These are phyloP conservation scores for Drosophila infuscata DNA, from an alignment of 2,888 invertebrate genomes.

Conservation along the genomic window DNA sequence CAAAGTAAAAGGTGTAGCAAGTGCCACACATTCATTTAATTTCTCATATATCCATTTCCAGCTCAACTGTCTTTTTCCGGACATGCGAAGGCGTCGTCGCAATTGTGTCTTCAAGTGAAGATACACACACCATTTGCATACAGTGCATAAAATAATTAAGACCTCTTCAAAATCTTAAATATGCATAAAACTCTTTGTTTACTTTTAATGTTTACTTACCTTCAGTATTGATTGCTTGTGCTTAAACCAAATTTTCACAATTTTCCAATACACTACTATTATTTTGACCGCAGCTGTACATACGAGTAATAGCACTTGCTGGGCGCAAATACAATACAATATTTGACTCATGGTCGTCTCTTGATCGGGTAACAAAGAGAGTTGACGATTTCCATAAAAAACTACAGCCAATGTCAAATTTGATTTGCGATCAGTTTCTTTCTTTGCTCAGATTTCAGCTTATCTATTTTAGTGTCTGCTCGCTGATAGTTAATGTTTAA, in stretches of 20 bases:
- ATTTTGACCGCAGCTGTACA: background rate
- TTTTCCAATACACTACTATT: background rate
- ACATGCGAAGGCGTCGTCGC: conserved; percentile 12
- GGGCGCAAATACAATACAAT: conserved; percentile 22
- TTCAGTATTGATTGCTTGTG: background rate
- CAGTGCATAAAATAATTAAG: too few species aligned
- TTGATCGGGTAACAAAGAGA: conserved; percentile 8
- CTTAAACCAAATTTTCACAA: background rate
- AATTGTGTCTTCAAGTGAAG: conserved; percentile 28
- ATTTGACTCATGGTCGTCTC: conserved; percentile 36
- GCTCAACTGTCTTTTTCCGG: conserved; percentile 41
- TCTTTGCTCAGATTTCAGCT: background rate
- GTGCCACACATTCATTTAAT: background rate
- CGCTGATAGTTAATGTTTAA: background rate
- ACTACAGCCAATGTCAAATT: background rate
- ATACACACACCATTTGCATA: conserved; percentile 3
- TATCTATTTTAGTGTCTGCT: conserved; percentile 8
- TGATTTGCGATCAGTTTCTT: background rate
- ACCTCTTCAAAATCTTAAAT: too few species aligned
- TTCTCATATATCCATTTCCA: background rate
- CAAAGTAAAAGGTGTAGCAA: background rate
- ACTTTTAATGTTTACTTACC: background rate
- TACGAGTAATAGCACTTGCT: background rate
- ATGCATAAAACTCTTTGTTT: background rate
- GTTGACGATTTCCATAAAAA: background rate